Conservation (phyloP, 1,140 invertebrate species). For the Philotrypesis tridentata region DNA sequence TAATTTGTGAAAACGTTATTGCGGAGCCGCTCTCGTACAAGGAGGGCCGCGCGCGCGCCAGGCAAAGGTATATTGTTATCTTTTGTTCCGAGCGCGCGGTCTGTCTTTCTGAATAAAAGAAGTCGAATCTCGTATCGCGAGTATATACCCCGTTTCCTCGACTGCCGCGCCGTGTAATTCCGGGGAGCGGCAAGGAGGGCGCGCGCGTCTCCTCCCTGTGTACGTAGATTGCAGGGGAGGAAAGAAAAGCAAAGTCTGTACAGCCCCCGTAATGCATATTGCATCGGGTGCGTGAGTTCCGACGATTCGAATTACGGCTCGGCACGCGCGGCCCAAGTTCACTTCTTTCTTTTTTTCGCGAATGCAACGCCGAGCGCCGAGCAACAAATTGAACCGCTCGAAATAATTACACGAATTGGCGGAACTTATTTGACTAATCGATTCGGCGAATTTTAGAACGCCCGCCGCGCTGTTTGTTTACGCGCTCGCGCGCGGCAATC, state of each 20-base stretch:
- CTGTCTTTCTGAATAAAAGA: constrained; percentile 22
- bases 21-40: background rate
- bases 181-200: background rate
- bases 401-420: background rate
- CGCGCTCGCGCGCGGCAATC: no score
- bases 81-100: background rate
- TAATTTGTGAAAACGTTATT: constrained; percentile 52
- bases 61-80: constrained; percentile 17
- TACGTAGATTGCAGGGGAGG: background rate
- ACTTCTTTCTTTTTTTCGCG: no score
- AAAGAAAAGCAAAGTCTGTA: constrained; percentile 6
- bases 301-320: constrained; percentile 41
- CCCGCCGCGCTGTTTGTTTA: background rate
- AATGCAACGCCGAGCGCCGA: no score
- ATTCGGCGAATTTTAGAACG: background rate
- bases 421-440: background rate
- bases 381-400: background rate
- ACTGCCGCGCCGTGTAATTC: background rate
- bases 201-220: no score
- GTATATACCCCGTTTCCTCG: background rate
- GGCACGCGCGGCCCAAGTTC: no score
- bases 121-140: background rate
- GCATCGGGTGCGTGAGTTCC: constrained; percentile 29
- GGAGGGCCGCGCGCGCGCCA: no score
- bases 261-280: background rate